Base-by-base conservation (phyloP, 2,888 invertebrate genomes). In the Nebria brevicollis region DNA sequence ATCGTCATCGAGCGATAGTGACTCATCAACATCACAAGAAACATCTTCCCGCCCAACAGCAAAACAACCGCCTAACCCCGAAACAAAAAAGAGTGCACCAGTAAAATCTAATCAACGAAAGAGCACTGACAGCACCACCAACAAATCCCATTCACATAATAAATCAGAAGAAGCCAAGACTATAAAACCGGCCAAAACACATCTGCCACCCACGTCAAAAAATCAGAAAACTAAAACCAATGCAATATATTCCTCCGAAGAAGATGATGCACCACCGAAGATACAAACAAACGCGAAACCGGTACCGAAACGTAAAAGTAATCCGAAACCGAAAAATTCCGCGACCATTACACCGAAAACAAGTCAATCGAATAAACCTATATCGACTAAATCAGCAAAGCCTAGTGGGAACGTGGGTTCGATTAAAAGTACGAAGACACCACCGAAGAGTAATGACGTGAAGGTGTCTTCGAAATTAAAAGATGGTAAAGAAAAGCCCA, bases 1-100 rank as follows among this genome's bases (percentile, higher is more conserved):
- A 3, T 94, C 92, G 0, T 93, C 92, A 2, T 93, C 93, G 66
- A 94, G 93, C 85, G 95, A 94, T 84, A 93, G 93, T 0, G 95
- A 95, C 83, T 93, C 94, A 0, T 93, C 94, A 0, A 90, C 91
- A 1, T 92, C 90, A 0, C 89, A 88, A 81, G 90, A 89, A 66
- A 90, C 85, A 68, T 87, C 87, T 82, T 34, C 34, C 34, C 77
- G 81, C 77, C 82, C 82, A 43, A 34, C 87, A 1, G 85, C 86
- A 68, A 88, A 87, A 83, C 84, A 86, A 34, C 86, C 85, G 75
- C 84, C 88, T 2, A 87, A 84, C 66, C 77, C 86, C 43, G 88
- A 89, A 83, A 83, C 85, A 66, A 89, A 89, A 83, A 88, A 88
- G 83, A 75, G 85, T 3, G 86, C 88, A 73, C 83, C 86, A 66